phyloP scores from a whole-genome alignment of 2,797 vertebrate species.

The Poeciliopsis turneri region DNA sequence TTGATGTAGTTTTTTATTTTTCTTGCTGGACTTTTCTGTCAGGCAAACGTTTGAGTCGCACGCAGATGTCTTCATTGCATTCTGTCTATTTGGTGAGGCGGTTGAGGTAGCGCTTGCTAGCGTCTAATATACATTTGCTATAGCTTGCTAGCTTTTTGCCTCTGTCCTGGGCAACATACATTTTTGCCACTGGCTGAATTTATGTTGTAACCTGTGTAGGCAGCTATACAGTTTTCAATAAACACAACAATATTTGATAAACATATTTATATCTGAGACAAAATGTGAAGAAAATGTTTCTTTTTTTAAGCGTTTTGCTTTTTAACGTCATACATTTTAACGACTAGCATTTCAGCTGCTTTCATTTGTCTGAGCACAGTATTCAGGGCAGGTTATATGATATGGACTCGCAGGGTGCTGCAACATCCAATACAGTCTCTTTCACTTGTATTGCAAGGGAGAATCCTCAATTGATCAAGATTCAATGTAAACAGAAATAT shows the following conservation, averaged over 20 bases:
- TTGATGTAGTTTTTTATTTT: no score
- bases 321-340: background rate
- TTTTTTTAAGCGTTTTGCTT: background rate
- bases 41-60: no score
- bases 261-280: background rate
- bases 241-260: background rate
- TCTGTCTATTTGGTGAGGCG: no score
- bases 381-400: background rate
- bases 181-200: no score
- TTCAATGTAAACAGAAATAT: slow-evolving; percentile 3
- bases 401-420: background rate
- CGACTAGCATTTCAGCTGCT: background rate
- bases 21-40: no score
- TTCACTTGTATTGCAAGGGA: background rate
- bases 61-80: no score
- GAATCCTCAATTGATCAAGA: background rate
- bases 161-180: no score
- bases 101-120: no score
- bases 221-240: background rate
- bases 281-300: background rate
- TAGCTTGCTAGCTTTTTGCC: no score
- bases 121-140: no score
- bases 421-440: background rate
- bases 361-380: background rate
- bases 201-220: background rate